Evolutionary conservation across 2,113 vertebrate genomes (phyloP), one percentile per base, ranked within the genome.

Genomic region (Centropristis striata): DNA sequence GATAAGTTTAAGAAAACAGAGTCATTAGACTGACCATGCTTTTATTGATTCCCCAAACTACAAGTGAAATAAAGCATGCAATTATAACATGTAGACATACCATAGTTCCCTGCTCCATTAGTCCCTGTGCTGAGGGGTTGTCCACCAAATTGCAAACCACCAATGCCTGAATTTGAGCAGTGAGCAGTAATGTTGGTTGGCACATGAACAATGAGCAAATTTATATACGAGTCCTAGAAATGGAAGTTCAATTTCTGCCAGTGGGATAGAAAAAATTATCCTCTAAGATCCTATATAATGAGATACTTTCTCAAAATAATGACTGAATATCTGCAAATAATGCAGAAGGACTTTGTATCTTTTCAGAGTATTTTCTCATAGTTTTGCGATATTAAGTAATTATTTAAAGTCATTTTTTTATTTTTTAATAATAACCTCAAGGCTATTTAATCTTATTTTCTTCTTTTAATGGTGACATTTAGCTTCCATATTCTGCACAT

Each of bases 71-170:
- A 32, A 49, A 55, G 18, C 13, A 23, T 57, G 8, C 15, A 54
- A 21, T 60, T 20, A 8, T 15, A 53, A 63, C 1, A 18, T n/a
- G 21, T 10, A 41, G 15, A 78, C 73, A n/a, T 72, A 92, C 87
- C 88, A 51, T 85, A 84, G 12, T 73, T 51, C 51, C 85, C 87
- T 47, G 57, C 88, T 3, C 47, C 78, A 53, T 81, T 72, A 21
- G 58, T 57, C 11, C 75, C 88, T 67, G 60, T 18, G 14, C 10
- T 49, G 14, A 64, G n/a, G 1, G 86, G 86, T 4, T 88, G 83
- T 42, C 82, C 86, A 39, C 84, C 86, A 79, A 92, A 92, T 50
- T 91, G 89, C 67, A 91, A 71, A 2, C 92, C 89, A 23, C 90
- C 92, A 53, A 92, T 87, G 25, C 93, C 93, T 93, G 65, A 64